Percentiles rank a stretch among this genome's conserved stretches.
These are phyloP conservation scores for Gnatocerus cornutus DNA, from an alignment of 2,888 invertebrate species.

Conservation along the genomic window DNA sequence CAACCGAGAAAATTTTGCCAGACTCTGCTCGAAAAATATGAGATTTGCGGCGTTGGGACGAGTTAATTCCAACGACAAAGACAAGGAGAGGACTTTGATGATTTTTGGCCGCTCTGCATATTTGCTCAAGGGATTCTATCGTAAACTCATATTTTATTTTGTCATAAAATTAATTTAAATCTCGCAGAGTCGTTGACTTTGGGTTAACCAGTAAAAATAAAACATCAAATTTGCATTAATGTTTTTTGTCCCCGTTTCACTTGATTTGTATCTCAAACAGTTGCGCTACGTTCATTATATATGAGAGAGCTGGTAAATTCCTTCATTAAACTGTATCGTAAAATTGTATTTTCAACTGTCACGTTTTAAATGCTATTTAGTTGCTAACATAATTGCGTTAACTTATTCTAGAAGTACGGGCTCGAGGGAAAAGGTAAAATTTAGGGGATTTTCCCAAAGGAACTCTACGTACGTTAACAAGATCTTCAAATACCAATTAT, in stretches of 20 bases:
- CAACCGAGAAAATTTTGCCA: conserved; percentile 8
- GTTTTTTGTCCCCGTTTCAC: conserved; percentile 12
- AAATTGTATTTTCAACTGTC: conserved; percentile 27
- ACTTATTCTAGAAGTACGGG: conserved; percentile 21
- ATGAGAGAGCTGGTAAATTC: too few species aligned
- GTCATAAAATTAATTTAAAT: conserved; percentile 30
- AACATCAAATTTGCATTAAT: conserved; percentile 24
- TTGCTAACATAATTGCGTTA: conserved; percentile 30
- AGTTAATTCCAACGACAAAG: conserved; percentile 4
- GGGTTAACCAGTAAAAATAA: conserved; percentile 24
- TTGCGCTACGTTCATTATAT: conserved; percentile 7
- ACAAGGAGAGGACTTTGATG: background rate
- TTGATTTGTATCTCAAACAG: conserved; percentile 16
- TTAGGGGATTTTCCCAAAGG: conserved; percentile 43
- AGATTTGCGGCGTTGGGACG: background rate
- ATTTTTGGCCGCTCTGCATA: conserved; percentile 13
- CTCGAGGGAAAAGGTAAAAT: conserved; percentile 35
- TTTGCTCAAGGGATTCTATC: conserved; percentile 18
- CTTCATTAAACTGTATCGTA: background rate
- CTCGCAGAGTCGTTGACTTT: conserved; percentile 15
- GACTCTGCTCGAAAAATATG: conserved; percentile 9
- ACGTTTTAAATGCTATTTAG: conserved; percentile 43
- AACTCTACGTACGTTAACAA: conserved; percentile 37
- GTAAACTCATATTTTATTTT: conserved; percentile 28
- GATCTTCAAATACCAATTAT: conserved; percentile 37